These are phyloP conservation scores for Solenopsis invicta DNA, from an alignment of 1,140 invertebrate genomes.

Conservation along the genomic window DNA sequence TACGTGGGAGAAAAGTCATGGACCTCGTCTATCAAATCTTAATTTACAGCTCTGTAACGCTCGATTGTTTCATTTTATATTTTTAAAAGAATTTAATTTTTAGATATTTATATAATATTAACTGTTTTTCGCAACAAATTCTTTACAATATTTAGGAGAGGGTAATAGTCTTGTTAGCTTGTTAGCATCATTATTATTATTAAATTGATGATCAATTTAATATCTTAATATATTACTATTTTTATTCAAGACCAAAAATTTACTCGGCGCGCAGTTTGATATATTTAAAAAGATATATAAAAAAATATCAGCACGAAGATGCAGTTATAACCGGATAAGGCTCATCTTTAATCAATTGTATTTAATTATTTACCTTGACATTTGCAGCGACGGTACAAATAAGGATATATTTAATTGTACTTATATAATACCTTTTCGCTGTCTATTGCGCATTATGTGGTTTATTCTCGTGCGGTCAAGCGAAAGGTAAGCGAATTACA, in stretches of 20 bases:
- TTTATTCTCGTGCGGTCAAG: neutral
- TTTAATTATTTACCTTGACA: no score
- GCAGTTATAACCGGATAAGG: no score
- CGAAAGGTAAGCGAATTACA: neutral
- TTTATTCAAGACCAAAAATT: no score
- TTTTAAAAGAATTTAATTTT: neutral
- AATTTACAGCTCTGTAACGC: neutral
- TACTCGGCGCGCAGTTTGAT: no score
- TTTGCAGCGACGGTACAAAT: neutral
- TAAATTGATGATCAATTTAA: no score
- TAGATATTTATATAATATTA: constrained; percentile 1
- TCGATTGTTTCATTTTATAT: neutral
- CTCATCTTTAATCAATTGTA: no score
- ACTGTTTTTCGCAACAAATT: neutral
- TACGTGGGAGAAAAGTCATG: neutral
- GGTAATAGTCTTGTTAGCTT: no score
- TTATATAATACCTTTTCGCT: neutral
- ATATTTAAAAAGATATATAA: no score
- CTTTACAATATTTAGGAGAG: no score
- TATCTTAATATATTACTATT: no score
- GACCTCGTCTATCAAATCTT: neutral
- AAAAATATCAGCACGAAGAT: no score
- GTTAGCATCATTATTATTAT: no score
- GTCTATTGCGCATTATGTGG: neutral
- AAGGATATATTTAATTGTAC: neutral